Evolutionary conservation across 2,113 vertebrate species (phyloP).

Genomic region (Microcebus tavaratra): DNA sequence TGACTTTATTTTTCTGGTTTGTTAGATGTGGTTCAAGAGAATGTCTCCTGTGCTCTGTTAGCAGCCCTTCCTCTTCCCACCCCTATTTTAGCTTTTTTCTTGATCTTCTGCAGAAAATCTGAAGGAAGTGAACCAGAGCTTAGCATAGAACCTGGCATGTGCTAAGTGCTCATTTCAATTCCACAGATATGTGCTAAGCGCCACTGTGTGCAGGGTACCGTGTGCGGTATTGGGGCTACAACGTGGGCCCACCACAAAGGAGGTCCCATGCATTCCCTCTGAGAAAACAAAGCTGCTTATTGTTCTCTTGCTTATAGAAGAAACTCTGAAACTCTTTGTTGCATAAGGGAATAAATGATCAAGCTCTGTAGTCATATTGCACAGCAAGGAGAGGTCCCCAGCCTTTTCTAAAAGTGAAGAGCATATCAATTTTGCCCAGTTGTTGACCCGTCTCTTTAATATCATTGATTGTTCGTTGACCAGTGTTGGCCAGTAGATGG

Average conservation of each 20-base stretch:
- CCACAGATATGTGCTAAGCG: neutral
- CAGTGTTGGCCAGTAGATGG: no score
- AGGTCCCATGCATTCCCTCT: neutral
- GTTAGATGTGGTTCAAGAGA: slow-evolving; percentile 52
- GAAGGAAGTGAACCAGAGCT: neutral
- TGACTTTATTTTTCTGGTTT: slow-evolving; percentile 40
- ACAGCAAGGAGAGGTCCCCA: neutral
- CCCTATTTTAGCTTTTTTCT: slow-evolving; percentile 1
- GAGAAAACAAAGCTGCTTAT: neutral
- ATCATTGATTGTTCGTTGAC: neutral
- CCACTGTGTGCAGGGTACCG: neutral
- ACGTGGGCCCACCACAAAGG: neutral
- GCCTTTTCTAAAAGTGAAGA: slow-evolving; percentile 18
- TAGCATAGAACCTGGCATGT: neutral
- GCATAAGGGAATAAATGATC: neutral
- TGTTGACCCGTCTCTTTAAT: neutral
- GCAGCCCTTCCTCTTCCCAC: neutral
- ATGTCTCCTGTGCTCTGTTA: neutral
- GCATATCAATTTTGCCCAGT: neutral
- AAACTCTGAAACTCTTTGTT: neutral
- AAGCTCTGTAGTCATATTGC: neutral
- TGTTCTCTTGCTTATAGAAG: neutral
- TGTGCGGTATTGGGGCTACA: neutral
- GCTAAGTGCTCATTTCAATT: neutral
- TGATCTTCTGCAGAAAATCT: slow-evolving; percentile 39